Conservation (phyloP, 2,888 invertebrate genomes). For the Balanococcus diminutus region DNA sequence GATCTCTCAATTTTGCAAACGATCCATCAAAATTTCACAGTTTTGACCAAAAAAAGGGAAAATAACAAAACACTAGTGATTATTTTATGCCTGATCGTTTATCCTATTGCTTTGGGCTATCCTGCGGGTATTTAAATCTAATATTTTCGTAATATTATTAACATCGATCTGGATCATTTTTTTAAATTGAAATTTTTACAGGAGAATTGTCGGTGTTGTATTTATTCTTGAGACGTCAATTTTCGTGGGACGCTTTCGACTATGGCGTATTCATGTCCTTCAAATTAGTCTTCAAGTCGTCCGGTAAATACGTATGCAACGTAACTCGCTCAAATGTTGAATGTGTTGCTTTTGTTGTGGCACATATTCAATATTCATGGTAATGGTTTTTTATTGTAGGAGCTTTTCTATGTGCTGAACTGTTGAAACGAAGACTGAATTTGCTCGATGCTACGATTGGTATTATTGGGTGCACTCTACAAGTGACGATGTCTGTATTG, state of each 20-base stretch:
- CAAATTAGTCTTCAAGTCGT: background rate
- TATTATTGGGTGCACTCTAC: background rate
- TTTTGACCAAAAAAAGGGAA: background rate
- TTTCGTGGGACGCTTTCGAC: background rate
- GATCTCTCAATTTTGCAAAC: background rate
- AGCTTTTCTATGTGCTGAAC: slow-evolving; percentile 1
- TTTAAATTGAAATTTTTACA: too few species aligned
- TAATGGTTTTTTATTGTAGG: background rate
- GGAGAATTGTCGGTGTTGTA: background rate
- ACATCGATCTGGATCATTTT: background rate
- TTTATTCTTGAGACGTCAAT: background rate
- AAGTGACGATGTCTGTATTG: background rate
- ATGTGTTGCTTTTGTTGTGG: too few species aligned
- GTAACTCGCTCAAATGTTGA: background rate
- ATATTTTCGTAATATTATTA: too few species aligned
- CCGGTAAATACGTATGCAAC: background rate
- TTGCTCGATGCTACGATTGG: slow-evolving; percentile 8
- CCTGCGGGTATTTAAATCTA: background rate
- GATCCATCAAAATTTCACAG: background rate
- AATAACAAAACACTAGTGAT: background rate
- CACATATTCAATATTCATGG: too few species aligned
- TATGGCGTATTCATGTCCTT: slow-evolving; percentile 2
- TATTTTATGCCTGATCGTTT: background rate
- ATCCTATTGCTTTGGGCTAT: background rate
- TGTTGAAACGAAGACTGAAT: background rate